Percentiles rank a stretch among this genome's conserved stretches.
These are phyloP conservation scores for Egretta garzetta DNA, from an alignment of 2,113 vertebrate genomes.

Conservation along the genomic window DNA sequence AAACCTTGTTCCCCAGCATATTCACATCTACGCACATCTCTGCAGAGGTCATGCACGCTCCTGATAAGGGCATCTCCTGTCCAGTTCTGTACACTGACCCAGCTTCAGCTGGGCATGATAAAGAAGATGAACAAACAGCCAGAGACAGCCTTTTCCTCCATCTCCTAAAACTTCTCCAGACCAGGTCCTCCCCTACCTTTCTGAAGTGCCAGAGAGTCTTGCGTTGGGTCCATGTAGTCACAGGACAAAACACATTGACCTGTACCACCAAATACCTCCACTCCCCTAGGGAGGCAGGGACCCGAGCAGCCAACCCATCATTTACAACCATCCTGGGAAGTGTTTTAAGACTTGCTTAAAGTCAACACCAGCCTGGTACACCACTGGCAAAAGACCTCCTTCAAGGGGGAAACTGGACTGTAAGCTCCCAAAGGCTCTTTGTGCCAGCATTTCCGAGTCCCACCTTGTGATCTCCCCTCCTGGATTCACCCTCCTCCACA, in stretches of 20 bases:
- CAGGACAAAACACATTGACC: not conserved
- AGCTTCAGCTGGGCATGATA: not conserved
- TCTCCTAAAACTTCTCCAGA: not conserved
- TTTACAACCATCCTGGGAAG: not conserved
- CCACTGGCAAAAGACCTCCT: not conserved
- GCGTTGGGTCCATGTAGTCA: rapidly evolving
- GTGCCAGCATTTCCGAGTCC: not conserved
- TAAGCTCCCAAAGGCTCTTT: not conserved
- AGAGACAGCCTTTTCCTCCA: not conserved
- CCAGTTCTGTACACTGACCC: not conserved
- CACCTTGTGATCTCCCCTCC: not conserved
- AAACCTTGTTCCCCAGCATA: not conserved
- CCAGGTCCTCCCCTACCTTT: not conserved
- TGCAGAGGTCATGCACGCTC: not conserved
- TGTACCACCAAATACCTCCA: not conserved
- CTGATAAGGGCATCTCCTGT: not conserved
- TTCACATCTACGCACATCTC: not conserved
- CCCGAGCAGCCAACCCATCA: not conserved
- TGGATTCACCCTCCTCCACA: not conserved
- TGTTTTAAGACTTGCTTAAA: not conserved
- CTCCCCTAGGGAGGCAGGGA: not conserved
- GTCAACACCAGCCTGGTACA: not conserved
- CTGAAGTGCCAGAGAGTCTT: not conserved
- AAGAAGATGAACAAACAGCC: not conserved
- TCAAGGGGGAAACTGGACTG: not conserved